Evolutionary conservation across 2,113 vertebrate genomes (phyloP).

Genomic region (Pantherophis guttatus): DNA sequence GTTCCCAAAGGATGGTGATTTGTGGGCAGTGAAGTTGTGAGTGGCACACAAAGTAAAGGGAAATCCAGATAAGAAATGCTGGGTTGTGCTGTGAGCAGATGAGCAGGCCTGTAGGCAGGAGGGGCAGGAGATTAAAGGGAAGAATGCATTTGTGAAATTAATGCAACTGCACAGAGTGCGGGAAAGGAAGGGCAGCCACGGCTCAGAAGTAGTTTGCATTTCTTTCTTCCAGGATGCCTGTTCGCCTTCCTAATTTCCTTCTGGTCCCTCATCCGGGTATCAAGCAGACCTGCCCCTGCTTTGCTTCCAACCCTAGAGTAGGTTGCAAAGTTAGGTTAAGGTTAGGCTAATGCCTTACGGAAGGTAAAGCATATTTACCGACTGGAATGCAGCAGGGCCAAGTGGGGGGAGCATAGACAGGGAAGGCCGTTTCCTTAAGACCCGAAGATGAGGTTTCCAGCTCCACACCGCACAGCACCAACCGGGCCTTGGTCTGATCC

Average conservation of each 20-base stretch:
- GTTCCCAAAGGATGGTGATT: not conserved
- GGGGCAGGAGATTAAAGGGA: not conserved
- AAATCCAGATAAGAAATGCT: not conserved
- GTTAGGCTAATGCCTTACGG: not conserved
- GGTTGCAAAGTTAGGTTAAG: not conserved
- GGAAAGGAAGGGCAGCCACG: not conserved
- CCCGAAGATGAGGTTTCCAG: not conserved
- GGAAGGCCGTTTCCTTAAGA: not conserved
- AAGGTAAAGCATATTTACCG: not conserved
- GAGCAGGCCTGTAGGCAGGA: no score
- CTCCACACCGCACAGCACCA: not conserved
- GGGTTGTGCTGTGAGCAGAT: no score
- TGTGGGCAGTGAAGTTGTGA: not conserved
- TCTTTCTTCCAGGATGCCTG: not conserved
- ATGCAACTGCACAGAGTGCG: not conserved
- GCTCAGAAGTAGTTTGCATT: not conserved
- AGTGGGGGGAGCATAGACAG: not conserved
- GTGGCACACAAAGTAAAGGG: not conserved
- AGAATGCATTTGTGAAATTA: not conserved
- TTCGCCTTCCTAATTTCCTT: not conserved
- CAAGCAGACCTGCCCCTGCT: not conserved
- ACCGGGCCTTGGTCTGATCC: not conserved
- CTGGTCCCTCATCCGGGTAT: not conserved
- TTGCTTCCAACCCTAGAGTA: not conserved
- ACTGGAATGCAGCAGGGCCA: not conserved